Percentiles rank a stretch among this genome's conserved stretches.
phyloP scores from a whole-genome alignment of 1,140 invertebrate genomes.

The Archegozetes longisetosus region DNA sequence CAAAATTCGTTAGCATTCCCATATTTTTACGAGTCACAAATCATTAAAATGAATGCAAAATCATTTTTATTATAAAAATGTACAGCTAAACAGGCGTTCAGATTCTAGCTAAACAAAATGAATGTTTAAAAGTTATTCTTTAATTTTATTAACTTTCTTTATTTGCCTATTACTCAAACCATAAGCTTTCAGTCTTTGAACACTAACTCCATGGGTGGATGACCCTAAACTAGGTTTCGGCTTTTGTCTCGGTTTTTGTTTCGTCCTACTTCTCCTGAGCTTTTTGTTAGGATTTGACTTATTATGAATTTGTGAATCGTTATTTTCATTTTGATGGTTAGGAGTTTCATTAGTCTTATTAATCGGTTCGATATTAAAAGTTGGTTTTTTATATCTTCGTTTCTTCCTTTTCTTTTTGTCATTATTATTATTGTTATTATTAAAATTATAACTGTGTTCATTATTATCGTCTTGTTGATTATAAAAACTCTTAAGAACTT shows the following conservation, averaged over 20 bases:
- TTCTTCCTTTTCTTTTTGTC: conserved; percentile 14
- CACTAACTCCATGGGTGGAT: not conserved
- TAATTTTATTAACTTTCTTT: not conserved
- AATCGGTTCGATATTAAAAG: conserved; percentile 7
- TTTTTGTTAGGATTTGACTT: too few species aligned
- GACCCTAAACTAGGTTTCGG: conserved; percentile 11
- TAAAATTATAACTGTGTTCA: not conserved
- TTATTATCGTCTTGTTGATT: not conserved
- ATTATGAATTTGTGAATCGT: too few species aligned
- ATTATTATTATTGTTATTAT: not conserved
- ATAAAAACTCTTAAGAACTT: conserved; percentile 68
- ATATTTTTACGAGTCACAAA: too few species aligned
- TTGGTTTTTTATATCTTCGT: conserved; percentile 9
- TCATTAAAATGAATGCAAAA: too few species aligned
- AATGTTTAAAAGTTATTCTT: not conserved
- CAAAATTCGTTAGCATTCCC: too few species aligned
- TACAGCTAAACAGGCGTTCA: too few species aligned
- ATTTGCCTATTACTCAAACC: conserved; percentile 12
- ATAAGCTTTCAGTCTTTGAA: conserved; percentile 11
- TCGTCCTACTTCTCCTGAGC: conserved; percentile 21
- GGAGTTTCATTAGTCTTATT: too few species aligned
- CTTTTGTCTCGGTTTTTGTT: conserved; percentile 6
- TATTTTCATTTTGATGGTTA: too few species aligned
- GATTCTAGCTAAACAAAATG: too few species aligned
- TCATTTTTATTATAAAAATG: too few species aligned